Evolutionary conservation across 2,888 invertebrate species (phyloP).

Genomic region (Chrysopilus asiliformis): DNA sequence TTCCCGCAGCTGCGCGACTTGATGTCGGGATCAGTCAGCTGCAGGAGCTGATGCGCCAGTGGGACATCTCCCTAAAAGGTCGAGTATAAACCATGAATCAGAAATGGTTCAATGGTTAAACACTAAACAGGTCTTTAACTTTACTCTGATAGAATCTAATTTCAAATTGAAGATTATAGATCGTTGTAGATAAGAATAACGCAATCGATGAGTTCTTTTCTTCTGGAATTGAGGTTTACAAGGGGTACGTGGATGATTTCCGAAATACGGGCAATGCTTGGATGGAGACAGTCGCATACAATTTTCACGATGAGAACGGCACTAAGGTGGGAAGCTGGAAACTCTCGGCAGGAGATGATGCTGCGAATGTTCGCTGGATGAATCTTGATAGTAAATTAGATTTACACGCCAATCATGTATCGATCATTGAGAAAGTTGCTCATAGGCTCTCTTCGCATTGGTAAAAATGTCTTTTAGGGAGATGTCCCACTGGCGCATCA

Average conservation of each 20-base stretch:
- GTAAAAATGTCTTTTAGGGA: too few relatives aligned
- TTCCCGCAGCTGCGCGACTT: too few relatives aligned
- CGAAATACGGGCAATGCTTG: slow-evolving; percentile 98
- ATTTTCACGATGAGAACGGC: slow-evolving; percentile 82
- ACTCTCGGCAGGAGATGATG: slow-evolving; percentile 84
- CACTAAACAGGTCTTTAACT: too few relatives aligned
- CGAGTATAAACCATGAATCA: too few relatives aligned
- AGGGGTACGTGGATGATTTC: slow-evolving; percentile 93
- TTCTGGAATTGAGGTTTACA: slow-evolving; percentile 58
- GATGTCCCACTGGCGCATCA: too few relatives aligned
- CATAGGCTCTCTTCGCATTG: slow-evolving; percentile 51
- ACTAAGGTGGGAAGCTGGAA: slow-evolving; percentile 50
- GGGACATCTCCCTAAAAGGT: too few relatives aligned
- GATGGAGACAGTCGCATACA: slow-evolving; percentile 92
- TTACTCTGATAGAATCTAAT: slow-evolving; percentile 16
- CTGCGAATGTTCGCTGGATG: slow-evolving; percentile 76
- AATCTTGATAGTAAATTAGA: slow-evolving; percentile 54
- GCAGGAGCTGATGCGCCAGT: too few relatives aligned
- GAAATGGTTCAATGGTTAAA: too few relatives aligned
- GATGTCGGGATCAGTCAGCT: too few relatives aligned
- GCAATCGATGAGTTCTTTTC: slow-evolving; percentile 54
- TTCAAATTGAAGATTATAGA: too few relatives aligned
- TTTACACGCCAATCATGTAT: slow-evolving; percentile 80
- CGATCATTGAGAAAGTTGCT: slow-evolving; percentile 59
- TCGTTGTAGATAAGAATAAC: too few relatives aligned